A percentile compares a stretch with the other conserved stretches of the same genome.
Evolutionary conservation across 2,888 invertebrate species (phyloP).

Genomic region (Eutolmus rufibarbis): DNA sequence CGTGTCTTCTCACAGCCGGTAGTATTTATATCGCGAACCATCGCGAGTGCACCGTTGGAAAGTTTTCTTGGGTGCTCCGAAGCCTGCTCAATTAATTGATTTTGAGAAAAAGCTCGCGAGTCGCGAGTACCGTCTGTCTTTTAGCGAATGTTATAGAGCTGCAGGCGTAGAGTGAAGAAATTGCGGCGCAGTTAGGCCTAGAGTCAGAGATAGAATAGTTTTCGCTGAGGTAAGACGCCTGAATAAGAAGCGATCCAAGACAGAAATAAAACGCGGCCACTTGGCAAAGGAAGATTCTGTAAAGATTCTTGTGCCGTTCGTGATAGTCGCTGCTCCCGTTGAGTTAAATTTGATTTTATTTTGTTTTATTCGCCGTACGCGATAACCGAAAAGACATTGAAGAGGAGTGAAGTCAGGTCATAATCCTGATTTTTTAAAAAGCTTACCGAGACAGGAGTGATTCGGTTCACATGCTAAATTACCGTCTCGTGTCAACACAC

Average conservation of each 20-base stretch:
- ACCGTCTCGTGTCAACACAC: slow-evolving; percentile 91
- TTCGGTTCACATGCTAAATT: slow-evolving; percentile 77
- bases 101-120: slow-evolving; percentile 11
- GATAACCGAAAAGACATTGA: not conserved
- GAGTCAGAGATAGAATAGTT: not conserved
- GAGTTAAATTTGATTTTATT: not conserved
- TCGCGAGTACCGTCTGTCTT: not conserved
- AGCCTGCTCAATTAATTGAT: slow-evolving; percentile 3
- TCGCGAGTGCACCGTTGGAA: not conserved
- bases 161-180: not conserved
- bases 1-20: not conserved
- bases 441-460: slow-evolving; percentile 40
- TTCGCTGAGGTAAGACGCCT: not conserved
- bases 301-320: not conserved
- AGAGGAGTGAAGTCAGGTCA: not conserved
- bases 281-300: not conserved
- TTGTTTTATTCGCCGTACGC: not conserved
- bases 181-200: slow-evolving; percentile 18
- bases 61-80: not conserved
- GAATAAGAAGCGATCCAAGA: not conserved
- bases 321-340: not conserved
- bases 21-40: not conserved
- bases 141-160: not conserved
- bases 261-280: slow-evolving; percentile 7
- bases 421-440: slow-evolving; percentile 13